phyloP scores from a whole-genome alignment of 1,140 invertebrate genomes.

The Tribolium castaneum region DNA sequence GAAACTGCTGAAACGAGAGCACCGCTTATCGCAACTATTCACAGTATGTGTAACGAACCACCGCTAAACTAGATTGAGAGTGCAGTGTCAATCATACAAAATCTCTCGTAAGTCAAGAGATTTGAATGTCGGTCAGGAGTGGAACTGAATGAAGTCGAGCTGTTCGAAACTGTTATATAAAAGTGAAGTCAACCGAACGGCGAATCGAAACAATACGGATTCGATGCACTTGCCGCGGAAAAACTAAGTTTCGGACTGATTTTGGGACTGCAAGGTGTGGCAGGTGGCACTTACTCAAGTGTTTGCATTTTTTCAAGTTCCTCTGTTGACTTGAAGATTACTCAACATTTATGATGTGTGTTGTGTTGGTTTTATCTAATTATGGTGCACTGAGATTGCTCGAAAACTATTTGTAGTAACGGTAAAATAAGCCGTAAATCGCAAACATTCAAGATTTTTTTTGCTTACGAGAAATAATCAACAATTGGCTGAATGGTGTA shows the following conservation, averaged over 20 bases:
- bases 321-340: neutral
- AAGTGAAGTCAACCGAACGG: neutral
- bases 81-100: constrained; percentile 22
- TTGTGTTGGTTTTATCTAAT: neutral
- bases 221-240: neutral
- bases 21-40: neutral
- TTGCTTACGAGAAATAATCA: no score
- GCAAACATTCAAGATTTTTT: no score
- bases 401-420: neutral
- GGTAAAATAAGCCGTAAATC: neutral
- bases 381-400: neutral
- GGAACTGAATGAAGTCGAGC: constrained; percentile 34
- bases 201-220: constrained; percentile 10
- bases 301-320: neutral
- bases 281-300: neutral
- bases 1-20: neutral
- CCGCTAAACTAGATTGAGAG: constrained; percentile 12
- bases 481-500: no score
- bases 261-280: neutral
- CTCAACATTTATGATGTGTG: neutral
- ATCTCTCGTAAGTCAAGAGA: constrained; percentile 25
- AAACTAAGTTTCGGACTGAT: neutral
- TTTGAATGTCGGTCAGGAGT: constrained; percentile 40
- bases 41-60: constrained; percentile 23
- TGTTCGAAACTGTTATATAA: constrained; percentile 28